Conservation (phyloP, 2,113 vertebrate genomes). For the Opisthocomus hoazin region DNA sequence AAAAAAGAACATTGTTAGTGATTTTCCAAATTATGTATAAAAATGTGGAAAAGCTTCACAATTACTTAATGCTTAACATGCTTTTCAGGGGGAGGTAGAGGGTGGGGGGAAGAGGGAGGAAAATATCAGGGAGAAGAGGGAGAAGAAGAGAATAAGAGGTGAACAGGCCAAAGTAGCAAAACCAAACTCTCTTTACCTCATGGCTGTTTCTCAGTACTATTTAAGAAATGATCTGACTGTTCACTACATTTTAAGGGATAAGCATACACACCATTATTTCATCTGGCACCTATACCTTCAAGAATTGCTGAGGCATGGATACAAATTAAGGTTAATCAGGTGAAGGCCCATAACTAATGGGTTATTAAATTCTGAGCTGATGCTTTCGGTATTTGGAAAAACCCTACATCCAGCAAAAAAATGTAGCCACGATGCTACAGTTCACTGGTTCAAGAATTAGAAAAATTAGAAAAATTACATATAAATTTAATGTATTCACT, state of each 20-base stretch:
- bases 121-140: too few species aligned
- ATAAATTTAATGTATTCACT: neutral
- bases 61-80: neutral
- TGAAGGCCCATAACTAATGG: neutral
- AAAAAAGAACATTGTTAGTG: neutral
- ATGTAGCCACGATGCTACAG: neutral
- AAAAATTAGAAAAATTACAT: neutral
- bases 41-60: neutral
- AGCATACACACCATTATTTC: neutral
- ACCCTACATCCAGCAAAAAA: neutral
- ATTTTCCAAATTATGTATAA: neutral
- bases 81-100: neutral
- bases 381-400: neutral
- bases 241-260: neutral
- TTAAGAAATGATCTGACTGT: neutral
- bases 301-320: neutral
- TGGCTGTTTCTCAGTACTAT: neutral
- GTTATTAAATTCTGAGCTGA: neutral
- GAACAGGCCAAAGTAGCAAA: neutral
- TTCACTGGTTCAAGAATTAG: neutral
- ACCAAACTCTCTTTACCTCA: neutral
- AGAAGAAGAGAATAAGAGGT: neutral
- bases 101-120: neutral
- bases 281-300: neutral
- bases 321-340: neutral